Conservation (phyloP, 2,888 invertebrate species). For the Coelopa pilipes region DNA sequence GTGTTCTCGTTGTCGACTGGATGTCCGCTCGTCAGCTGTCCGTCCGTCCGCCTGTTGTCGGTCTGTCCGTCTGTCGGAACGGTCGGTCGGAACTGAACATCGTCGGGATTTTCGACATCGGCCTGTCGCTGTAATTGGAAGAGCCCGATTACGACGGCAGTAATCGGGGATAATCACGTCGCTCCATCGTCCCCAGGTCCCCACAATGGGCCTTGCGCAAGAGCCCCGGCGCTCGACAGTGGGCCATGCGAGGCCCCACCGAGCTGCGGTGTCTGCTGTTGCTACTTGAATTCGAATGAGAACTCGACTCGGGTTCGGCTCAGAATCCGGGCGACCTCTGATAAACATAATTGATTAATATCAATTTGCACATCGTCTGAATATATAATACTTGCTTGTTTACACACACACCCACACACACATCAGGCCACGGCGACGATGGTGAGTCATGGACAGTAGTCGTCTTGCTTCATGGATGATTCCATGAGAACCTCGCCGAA, state of each 20-base stretch:
- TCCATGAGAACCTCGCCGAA: no score
- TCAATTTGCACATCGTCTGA: conserved; percentile 50
- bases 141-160: neutral
- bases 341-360: conserved; percentile 49
- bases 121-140: neutral
- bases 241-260: no score
- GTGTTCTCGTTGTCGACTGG: neutral
- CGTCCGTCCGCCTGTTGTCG: no score
- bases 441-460: no score
- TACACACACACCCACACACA: no score
- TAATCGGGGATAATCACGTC: conserved; percentile 3
- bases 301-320: neutral
- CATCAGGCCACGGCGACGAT: no score
- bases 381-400: conserved; percentile 7
- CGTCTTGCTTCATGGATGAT: no score
- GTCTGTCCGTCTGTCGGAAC: no score
- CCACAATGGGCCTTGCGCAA: no score
- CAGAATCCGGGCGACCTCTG: conserved; percentile 31
- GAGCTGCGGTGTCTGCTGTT: neutral
- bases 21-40: neutral
- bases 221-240: no score
- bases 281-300: neutral
- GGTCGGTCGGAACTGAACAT: no score
- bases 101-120: conserved; percentile 29
- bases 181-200: neutral